phyloP scores from a whole-genome alignment of 2,797 vertebrate species.

The Yasuhikotakia modesta region DNA sequence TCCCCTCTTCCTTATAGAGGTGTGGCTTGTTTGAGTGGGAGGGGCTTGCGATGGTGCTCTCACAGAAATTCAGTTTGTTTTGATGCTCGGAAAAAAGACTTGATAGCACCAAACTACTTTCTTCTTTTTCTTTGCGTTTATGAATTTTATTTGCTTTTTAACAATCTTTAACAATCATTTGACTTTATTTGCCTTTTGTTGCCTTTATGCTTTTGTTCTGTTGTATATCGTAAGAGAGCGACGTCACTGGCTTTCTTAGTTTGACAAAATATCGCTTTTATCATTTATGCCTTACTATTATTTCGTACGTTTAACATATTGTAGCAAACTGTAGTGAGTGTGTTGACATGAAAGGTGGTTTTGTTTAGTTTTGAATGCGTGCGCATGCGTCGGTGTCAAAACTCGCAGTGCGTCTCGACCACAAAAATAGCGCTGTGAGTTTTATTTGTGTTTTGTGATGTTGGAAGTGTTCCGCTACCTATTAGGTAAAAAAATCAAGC shows the following conservation, averaged over 20 bases:
- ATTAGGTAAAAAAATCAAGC: conserved; percentile 61
- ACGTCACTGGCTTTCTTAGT: conserved; percentile 83
- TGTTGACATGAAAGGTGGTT: conserved; percentile 36
- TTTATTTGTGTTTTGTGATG: conserved; percentile 55
- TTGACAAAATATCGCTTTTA: conserved; percentile 75
- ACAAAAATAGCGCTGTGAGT: conserved; percentile 71
- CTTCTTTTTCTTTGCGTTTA: conserved; percentile 55
- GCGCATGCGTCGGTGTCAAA: conserved; percentile 33
- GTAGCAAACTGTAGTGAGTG: conserved; percentile 70
- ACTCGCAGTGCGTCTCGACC: conserved; percentile 70
- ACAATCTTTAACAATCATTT: conserved; percentile 77
- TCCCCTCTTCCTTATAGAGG: conserved; percentile 50
- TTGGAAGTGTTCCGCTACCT: conserved; percentile 66
- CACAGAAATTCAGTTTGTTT: conserved; percentile 59
- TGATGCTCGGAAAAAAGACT: conserved; percentile 64
- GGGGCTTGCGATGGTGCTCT: conserved; percentile 59
- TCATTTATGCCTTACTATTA: conserved; percentile 84
- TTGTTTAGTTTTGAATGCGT: conserved; percentile 37
- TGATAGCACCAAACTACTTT: conserved; percentile 67
- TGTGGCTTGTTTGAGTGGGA: conserved; percentile 55
- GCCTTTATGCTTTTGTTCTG: conserved; percentile 71
- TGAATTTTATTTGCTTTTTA: conserved; percentile 74
- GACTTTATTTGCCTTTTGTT: conserved; percentile 72
- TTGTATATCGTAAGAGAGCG: conserved; percentile 77
- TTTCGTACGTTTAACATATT: conserved; percentile 77